Evolutionary conservation across 2,888 invertebrate species (phyloP), one percentile per base, ranked within the genome.

Genomic region (Augiades crinisus): DNA sequence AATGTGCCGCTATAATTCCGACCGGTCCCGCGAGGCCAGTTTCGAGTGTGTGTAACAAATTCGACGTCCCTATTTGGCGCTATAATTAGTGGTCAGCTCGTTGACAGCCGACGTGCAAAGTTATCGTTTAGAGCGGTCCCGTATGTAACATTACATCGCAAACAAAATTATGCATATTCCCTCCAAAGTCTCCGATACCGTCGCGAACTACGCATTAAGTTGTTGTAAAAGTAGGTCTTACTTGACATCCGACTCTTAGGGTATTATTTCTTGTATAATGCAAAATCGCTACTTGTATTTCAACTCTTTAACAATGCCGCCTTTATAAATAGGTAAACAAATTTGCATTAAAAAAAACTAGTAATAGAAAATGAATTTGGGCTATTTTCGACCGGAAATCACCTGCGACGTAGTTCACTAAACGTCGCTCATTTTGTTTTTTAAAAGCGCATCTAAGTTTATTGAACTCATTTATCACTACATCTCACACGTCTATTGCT

Each of bases 91-190:
- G 54, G 38, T 41, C 40, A 44, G 36, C 36, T 36, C 50, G 50
- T 14, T 43, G 50, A 31, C 44, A 47, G 53, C 24, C 30, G 51
- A 31, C 46, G 33, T 54, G 50, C 37, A 45, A 53, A 56, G 49
- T 58, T 54, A 58, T 58, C 43, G 38, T 46, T 17, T 40, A 43
- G 47, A 38, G 45, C 33, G 45, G 45, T 52, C 52, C 45, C 52
- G 17, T 34, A 46, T 34, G 52, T 46, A 33, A 46, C 52, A 52
- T 46, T 52, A 52, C 37, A 16, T 38, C 44, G 51, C 31, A 21
- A 44, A 45, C 38, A 44, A 51, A 44, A 51, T 43, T 44, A 44
- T 43, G 24, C 27, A 36, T 36, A 21, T 37, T 36, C 44, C 14
- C 44, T 44, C 17, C 16, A 22, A n/a, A n/a, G n/a, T n/a, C n/a